phyloP scores from a whole-genome alignment of 2,113 vertebrate species.

The Psephotus haematonotus region DNA sequence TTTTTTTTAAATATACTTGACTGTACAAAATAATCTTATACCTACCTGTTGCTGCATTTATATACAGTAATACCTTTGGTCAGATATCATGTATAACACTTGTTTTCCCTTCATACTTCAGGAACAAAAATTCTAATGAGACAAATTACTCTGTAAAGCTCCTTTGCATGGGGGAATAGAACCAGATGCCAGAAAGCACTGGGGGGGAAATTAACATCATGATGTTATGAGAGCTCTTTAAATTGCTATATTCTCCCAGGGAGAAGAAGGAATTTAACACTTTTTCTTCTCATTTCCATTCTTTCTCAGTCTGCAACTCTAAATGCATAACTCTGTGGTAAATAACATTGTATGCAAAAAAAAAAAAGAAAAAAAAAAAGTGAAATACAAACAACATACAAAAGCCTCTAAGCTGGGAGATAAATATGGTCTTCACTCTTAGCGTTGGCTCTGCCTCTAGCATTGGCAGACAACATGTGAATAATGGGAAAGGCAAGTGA shows the following conservation, averaged over 20 bases:
- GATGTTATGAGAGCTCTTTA: slow-evolving; percentile 15
- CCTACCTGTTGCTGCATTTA: not conserved
- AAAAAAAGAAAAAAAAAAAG: not conserved
- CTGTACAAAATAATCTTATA: not conserved
- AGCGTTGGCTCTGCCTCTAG: not conserved
- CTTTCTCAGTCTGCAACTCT: not conserved
- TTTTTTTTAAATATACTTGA: not conserved
- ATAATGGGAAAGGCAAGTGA: not conserved
- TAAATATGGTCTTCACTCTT: not conserved
- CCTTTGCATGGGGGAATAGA: slow-evolving; percentile 27
- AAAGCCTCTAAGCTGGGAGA: not conserved
- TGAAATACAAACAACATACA: not conserved
- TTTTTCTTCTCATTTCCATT: not conserved
- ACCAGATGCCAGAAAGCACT: slow-evolving; percentile 51
- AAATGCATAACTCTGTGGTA: not conserved
- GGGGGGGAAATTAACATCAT: slow-evolving; percentile 25
- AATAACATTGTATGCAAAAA: not conserved
- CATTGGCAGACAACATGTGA: not conserved
- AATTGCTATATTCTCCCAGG: not conserved
- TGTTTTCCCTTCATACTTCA: slow-evolving; percentile 7
- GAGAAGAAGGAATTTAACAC: not conserved
- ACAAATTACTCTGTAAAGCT: slow-evolving; percentile 12
- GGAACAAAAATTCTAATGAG: slow-evolving; percentile 8
- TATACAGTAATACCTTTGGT: not conserved
- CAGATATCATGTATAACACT: not conserved